phyloP scores from a whole-genome alignment of 1,140 invertebrate species.

The Hydropsyche tenuis region DNA sequence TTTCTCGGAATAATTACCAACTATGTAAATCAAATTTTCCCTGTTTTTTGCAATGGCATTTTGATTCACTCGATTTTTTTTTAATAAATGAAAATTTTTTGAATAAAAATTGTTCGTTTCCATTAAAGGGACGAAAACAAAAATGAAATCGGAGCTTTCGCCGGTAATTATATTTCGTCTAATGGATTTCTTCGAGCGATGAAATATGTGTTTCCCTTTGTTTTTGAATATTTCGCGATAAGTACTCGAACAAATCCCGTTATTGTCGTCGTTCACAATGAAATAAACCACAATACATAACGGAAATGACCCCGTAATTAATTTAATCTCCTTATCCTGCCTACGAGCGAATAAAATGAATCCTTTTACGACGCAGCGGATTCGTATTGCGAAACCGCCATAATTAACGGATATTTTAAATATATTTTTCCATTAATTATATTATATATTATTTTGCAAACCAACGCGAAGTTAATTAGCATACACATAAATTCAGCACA shows the following conservation, averaged over 20 bases:
- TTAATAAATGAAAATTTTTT: no score
- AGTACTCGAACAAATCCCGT: slow-evolving; percentile 5
- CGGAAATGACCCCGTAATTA: slow-evolving; percentile 17
- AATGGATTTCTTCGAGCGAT: slow-evolving; percentile 8
- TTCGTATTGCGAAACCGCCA: not conserved
- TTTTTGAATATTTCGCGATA: slow-evolving; percentile 20
- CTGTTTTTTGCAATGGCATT: no score
- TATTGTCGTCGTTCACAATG: slow-evolving; percentile 19
- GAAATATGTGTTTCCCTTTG: not conserved
- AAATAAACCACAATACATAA: not conserved
- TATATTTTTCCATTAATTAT: not conserved
- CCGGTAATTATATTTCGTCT: slow-evolving; percentile 4
- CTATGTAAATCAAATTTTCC: no score
- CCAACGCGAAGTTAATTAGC: not conserved
- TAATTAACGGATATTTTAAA: not conserved
- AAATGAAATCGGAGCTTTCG: slow-evolving; percentile 7
- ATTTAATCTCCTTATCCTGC: slow-evolving; percentile 7
- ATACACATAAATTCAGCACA: no score
- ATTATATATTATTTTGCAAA: not conserved
- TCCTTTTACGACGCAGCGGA: not conserved
- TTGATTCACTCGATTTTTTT: no score
- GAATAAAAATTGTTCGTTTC: no score
- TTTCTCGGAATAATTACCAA: no score
- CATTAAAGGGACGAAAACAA: not conserved
- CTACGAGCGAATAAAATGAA: not conserved